Conservation (phyloP, 2,797 vertebrate species). For the Melopsittacus undulatus region DNA sequence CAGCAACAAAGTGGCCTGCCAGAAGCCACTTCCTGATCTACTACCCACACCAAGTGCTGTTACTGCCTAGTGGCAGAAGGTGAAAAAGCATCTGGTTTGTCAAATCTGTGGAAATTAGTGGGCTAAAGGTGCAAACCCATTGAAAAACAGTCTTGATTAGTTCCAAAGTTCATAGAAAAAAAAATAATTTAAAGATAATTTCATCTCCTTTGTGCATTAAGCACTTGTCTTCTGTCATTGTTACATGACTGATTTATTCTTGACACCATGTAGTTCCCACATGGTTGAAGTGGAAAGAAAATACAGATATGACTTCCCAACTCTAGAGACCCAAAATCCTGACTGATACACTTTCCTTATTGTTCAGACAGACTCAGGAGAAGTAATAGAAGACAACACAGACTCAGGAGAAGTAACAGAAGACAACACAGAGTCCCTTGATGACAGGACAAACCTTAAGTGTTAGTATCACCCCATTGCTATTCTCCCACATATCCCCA, state of each 20-base stretch:
- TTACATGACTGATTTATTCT: not conserved
- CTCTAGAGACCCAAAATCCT: not conserved
- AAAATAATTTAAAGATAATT: not conserved
- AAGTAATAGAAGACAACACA: not conserved
- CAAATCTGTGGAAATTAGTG: accelerated
- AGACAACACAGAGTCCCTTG: not conserved
- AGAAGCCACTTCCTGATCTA: not conserved
- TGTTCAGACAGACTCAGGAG: not conserved
- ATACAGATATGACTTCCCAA: not conserved
- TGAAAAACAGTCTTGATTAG: not conserved
- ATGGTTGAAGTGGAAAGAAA: not conserved
- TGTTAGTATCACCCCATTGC: not conserved
- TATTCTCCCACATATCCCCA: not conserved
- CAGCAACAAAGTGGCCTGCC: not conserved
- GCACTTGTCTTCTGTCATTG: not conserved
- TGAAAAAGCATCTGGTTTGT: not conserved
- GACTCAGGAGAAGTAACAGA: not conserved
- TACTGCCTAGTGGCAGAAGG: not conserved
- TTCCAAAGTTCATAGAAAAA: not conserved
- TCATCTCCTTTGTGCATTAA: not conserved
- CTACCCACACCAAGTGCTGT: accelerated
- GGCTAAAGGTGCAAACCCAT: not conserved
- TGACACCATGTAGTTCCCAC: not conserved
- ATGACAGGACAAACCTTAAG: not conserved
- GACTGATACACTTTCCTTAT: not conserved